Percentiles rank a stretch among this genome's conserved stretches.
Conservation (phyloP, 2,888 invertebrate genomes). For the Trissolcus brochymenae region DNA sequence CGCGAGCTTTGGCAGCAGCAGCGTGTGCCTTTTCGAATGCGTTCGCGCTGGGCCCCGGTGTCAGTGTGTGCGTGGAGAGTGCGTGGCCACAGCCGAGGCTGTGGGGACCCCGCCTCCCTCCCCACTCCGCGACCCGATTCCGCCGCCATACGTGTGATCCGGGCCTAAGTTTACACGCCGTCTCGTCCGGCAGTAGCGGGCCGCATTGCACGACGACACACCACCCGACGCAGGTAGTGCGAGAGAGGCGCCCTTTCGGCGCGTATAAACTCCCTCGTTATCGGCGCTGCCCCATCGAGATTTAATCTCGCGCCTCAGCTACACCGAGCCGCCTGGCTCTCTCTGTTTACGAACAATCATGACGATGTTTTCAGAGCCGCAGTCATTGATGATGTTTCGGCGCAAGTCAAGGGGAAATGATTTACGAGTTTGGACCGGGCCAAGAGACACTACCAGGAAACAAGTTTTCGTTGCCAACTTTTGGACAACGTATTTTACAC, state of each 20-base stretch:
- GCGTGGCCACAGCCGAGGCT: conserved; percentile 75
- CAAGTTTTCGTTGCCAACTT: too few species aligned
- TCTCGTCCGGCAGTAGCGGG: conserved; percentile 23
- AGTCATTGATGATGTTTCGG: neutral
- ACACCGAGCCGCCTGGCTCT: neutral
- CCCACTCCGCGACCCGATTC: conserved; percentile 58
- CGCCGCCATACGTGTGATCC: conserved; percentile 63
- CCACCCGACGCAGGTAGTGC: conserved; percentile 17
- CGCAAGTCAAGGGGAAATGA: neutral
- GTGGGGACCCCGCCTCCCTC: conserved; percentile 63
- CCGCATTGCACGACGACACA: conserved; percentile 4
- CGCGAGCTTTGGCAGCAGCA: conserved; percentile 71
- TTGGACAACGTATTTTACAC: too few species aligned
- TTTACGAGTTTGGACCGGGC: neutral
- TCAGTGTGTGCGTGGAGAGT: conserved; percentile 74
- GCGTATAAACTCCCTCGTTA: conserved; percentile 9
- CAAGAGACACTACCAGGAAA: too few species aligned
- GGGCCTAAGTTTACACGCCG: conserved; percentile 46
- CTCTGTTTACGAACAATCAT: neutral
- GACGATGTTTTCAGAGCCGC: too few species aligned
- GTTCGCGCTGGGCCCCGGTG: conserved; percentile 36
- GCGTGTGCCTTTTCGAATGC: conserved; percentile 78
- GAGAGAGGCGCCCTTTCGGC: conserved; percentile 31
- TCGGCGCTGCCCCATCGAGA: conserved; percentile 26
- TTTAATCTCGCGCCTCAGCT: conserved; percentile 19